Evolutionary conservation across 2,888 invertebrate species (phyloP), one percentile per base, ranked within the genome.

Genomic region (Spodoptera littoralis): DNA sequence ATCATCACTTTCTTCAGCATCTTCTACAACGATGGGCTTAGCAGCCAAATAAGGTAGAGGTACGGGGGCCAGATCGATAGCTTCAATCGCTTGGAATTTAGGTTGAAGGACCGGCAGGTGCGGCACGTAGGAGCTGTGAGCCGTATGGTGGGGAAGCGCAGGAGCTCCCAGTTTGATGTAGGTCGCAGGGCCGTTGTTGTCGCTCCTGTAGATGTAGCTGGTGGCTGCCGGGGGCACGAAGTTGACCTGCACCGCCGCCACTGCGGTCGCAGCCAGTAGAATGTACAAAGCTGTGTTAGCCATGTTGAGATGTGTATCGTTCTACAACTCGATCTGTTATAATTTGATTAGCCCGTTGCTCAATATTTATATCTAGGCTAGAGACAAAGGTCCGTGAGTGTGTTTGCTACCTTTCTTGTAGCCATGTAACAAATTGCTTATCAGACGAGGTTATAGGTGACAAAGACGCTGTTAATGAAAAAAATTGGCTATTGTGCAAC

Each of bases 121-220:
- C 1, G 88, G 84, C 3, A 87, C 86, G 67, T 88, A 91, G 2
- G 86, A 84, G 24, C 87, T 82, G 2, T 79, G 77, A 50, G 89
- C 88, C 64, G 88, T 89, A 56, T 90, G 84, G 73, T 91, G 91
- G 1, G 6, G 2, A 36, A 66, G 36, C 2, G 85, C 84, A 2
- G 89, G 90, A 1, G 85, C 88, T 45, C 93, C 94, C 8, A 94
- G 76, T 61, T 95, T 91, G 13, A 95, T 89, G 49, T 93, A 89
- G 70, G 90, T 95, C 0, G 91, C 92, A 0, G 95, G 95, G 0
- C 93, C 94, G 36, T 90, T 88, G 66, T 94, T 90, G 76, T 95
- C 95, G 64, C 91, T 94, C 49, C 94, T 88, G 84, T 95, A 95
- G 65, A 95, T 90, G 86, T 96, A 96, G 52, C 95, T 95, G 3